These are phyloP conservation scores for Oreortyx pictus DNA, from an alignment of 2,797 vertebrate genomes.

Conservation along the genomic window DNA sequence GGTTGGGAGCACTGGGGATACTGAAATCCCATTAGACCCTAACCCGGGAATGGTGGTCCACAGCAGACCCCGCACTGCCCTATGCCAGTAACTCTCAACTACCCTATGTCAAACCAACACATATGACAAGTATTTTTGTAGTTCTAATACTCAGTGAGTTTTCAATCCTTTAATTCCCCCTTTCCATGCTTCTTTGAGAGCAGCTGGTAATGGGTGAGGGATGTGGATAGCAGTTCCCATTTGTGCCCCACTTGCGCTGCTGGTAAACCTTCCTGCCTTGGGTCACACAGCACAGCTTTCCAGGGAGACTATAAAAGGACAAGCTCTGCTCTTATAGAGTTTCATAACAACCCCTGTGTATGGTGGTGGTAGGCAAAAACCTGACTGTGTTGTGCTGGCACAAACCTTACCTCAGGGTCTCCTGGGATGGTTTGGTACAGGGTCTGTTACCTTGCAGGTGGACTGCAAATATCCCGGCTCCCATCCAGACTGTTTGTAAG, in stretches of 20 bases:
- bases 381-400: not conserved
- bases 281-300: accelerated
- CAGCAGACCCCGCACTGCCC: not conserved
- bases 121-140: not conserved
- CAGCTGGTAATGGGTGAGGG: not conserved
- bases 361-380: not conserved
- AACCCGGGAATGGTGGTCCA: not conserved
- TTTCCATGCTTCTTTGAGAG: slow-evolving; percentile 1
- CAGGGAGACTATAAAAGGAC: not conserved
- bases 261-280: not conserved
- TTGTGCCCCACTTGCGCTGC: not conserved
- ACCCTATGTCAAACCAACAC: accelerated
- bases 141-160: not conserved
- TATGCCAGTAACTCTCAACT: accelerated
- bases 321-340: not conserved
- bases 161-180: not conserved
- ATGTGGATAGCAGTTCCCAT: not conserved
- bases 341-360: not conserved
- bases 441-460: not conserved
- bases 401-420: not conserved
- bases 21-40: not conserved
- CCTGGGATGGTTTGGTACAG: not conserved
- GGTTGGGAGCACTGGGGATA: not conserved
- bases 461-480: not conserved
- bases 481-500: accelerated